Percentiles rank a stretch among this genome's conserved stretches.
Conservation (phyloP, 2,113 vertebrate genomes). For the Grallaria varia region DNA sequence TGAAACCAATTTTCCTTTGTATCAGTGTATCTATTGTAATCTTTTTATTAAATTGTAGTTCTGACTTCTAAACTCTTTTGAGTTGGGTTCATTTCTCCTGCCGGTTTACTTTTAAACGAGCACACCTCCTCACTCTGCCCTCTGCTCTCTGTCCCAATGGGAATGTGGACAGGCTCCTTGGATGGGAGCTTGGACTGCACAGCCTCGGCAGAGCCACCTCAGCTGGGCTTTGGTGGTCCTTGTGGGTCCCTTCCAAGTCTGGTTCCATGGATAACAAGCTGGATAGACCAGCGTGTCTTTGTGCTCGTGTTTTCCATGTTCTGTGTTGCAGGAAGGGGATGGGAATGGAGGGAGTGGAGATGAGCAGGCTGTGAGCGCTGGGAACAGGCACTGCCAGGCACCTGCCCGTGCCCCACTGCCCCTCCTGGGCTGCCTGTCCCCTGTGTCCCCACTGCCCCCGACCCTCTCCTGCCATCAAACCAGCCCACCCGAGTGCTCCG, state of each 20-base stretch:
- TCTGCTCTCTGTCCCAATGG: accelerated
- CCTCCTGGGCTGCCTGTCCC: not conserved
- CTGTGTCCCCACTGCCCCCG: not conserved
- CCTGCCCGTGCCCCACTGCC: not conserved
- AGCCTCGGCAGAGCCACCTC: not conserved
- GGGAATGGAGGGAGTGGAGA: accelerated
- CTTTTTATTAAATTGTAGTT: too few species aligned
- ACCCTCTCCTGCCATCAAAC: not conserved
- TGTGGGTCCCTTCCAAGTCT: not conserved
- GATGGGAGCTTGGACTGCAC: not conserved
- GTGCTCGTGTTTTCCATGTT: not conserved
- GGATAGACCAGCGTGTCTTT: not conserved
- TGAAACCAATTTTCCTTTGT: too few species aligned
- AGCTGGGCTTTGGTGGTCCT: not conserved
- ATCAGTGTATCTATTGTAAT: too few species aligned
- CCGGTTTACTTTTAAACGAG: too few species aligned
- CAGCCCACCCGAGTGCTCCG: not conserved
- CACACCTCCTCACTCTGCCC: accelerated
- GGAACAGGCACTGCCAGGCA: not conserved
- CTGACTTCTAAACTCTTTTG: too few species aligned
- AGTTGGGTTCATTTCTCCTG: too few species aligned
- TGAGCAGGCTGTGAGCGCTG: accelerated
- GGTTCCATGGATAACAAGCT: not conserved
- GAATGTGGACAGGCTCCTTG: not conserved
- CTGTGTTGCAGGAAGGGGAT: not conserved